Base-by-base conservation (phyloP, 2,113 vertebrate genomes). In the Xenopus laevis region DNA sequence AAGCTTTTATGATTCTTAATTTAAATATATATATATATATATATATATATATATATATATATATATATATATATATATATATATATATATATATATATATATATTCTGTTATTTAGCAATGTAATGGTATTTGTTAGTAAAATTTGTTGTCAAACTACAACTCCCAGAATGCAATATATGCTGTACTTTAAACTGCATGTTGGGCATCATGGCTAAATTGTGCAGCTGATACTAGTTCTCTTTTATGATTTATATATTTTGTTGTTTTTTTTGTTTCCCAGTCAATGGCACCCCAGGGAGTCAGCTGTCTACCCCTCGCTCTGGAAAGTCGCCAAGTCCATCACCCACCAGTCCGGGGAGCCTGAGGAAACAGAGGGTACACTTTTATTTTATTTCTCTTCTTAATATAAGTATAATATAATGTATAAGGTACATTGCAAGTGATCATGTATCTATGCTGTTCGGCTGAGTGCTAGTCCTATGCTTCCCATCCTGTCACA, bases 231-330 rank as follows among this genome's bases (percentile, higher is more conserved):
- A 40, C 33, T 40, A 40, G 33, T 7, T 5, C 5, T 40, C 33
- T 7, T 7, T 7, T 7, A 9, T 75, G 18, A 61, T 75, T 61
- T 59, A 75, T 60, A 33, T 70, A 15, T 58, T 83, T 71, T 79
- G 17, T 55, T 71, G 45, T 33, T 77, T 85, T 70, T 69, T 71
- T 85, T 40, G 80, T 3, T 21, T 72, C 78, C 76, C 79, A 98
- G 96, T 95, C 76, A 98, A 98, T 86, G 96, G 97, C 81, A 98
- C 95, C 59, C 94, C 94, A 80, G 95, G 97, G 74, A 99, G 97
- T 84, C 96, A 97, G 85, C 93, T 98, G 71, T 98, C 97, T 44
- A 99, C 97, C 72, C 96, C 96, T 47, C 93, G 95, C 18, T 98
- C 96, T 67, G 95, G 96, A 81, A 99, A 98, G 83, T 98, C 97